Percentiles rank a stretch among this genome's conserved stretches.
Evolutionary conservation across 2,797 vertebrate genomes (phyloP).

Genomic region (Ctenopoma multispine): DNA sequence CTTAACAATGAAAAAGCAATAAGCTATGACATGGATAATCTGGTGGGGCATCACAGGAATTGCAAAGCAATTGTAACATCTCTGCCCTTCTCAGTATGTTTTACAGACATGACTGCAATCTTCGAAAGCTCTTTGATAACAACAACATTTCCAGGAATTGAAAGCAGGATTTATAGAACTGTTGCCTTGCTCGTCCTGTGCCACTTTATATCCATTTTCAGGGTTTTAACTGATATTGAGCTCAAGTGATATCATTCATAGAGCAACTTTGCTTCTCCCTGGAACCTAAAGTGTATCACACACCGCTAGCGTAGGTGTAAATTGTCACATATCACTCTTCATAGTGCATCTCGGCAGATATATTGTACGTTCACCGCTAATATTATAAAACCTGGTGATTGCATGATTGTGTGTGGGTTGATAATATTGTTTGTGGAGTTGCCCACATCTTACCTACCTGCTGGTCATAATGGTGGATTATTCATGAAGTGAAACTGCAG

Average conservation of each 20-base stretch:
- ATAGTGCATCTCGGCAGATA: slow-evolving; percentile 54
- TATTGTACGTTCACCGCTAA: slow-evolving; percentile 41
- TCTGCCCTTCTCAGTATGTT: slow-evolving; percentile 68
- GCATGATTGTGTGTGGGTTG: slow-evolving; percentile 71
- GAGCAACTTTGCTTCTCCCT: slow-evolving; percentile 61
- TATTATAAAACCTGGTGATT: slow-evolving; percentile 60
- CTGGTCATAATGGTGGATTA: slow-evolving; percentile 68
- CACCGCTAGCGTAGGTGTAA: slow-evolving; percentile 55
- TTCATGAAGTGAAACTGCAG: slow-evolving; percentile 67
- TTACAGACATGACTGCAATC: slow-evolving; percentile 68
- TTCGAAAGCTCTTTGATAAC: slow-evolving; percentile 66
- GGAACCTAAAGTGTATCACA: slow-evolving; percentile 50
- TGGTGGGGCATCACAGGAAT: slow-evolving; percentile 71
- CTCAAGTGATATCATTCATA: slow-evolving; percentile 68
- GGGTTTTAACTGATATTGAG: slow-evolving; percentile 66
- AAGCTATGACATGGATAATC: slow-evolving; percentile 82
- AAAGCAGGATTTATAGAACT: slow-evolving; percentile 64
- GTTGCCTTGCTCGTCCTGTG: slow-evolving; percentile 34
- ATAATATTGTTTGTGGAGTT: slow-evolving; percentile 72
- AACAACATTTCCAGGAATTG: slow-evolving; percentile 68
- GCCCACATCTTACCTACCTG: slow-evolving; percentile 61
- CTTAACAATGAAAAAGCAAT: slow-evolving; percentile 84
- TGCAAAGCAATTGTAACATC: slow-evolving; percentile 79
- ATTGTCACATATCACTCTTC: slow-evolving; percentile 64
- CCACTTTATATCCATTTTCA: slow-evolving; percentile 55